Evolutionary conservation across 2,888 invertebrate species (phyloP).

Genomic region (Rhingia campestris): DNA sequence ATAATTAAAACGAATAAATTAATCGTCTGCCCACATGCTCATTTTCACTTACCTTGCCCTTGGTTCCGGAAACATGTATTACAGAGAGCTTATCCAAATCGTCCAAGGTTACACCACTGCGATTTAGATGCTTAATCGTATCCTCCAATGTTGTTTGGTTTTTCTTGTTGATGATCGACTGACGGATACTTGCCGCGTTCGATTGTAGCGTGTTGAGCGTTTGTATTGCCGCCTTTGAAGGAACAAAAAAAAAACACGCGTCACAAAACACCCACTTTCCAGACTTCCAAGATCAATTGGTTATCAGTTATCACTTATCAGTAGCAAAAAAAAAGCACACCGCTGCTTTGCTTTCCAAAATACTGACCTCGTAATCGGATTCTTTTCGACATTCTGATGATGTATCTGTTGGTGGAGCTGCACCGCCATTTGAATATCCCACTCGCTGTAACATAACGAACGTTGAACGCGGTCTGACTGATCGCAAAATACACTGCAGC

Average conservation of each 20-base stretch:
- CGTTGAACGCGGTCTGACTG: slow-evolving; percentile 47
- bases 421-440: background rate
- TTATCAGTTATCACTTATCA: background rate
- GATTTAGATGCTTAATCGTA: slow-evolving; percentile 85
- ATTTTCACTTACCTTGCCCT: slow-evolving; percentile 89
- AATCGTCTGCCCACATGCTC: background rate
- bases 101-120: slow-evolving; percentile 86
- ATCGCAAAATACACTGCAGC: slow-evolving; percentile 38
- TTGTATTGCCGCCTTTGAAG: slow-evolving; percentile 86
- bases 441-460: slow-evolving; percentile 34
- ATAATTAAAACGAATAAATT: background rate
- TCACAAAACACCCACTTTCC: background rate
- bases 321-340: background rate
- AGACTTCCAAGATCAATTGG: slow-evolving; percentile 28
- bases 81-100: slow-evolving; percentile 90
- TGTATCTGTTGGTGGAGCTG: background rate
- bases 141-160: slow-evolving; percentile 81
- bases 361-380: slow-evolving; percentile 53
- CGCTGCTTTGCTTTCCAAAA: background rate
- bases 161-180: slow-evolving; percentile 80
- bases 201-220: slow-evolving; percentile 89
- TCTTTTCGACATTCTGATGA: background rate
- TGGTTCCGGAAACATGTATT: slow-evolving; percentile 98
- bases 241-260: slow-evolving; percentile 10
- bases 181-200: slow-evolving; percentile 86